Evolutionary conservation across 2,888 invertebrate species (phyloP).

Genomic region (Eilema sororculum): DNA sequence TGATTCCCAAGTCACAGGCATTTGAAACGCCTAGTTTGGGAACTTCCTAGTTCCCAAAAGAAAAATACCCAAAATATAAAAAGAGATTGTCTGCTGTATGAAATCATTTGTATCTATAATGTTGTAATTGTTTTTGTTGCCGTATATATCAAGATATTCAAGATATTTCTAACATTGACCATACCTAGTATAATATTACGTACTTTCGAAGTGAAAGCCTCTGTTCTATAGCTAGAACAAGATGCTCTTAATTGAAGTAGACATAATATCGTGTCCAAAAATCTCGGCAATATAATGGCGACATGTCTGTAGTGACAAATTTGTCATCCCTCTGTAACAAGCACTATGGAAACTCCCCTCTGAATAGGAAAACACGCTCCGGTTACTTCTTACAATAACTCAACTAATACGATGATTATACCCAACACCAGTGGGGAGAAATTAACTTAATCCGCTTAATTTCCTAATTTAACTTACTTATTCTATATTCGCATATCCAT

Average conservation of each 20-base stretch:
- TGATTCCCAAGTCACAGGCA: no score
- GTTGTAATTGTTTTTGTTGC: no score
- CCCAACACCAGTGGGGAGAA: constrained; percentile 14
- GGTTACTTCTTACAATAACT: constrained; percentile 32
- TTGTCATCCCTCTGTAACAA: constrained; percentile 27
- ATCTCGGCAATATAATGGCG: constrained; percentile 13
- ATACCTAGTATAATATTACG: no score
- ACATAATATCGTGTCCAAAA: background rate
- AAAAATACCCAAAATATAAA: no score
- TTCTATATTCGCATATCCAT: no score
- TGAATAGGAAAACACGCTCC: constrained; percentile 28
- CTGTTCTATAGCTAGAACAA: background rate
- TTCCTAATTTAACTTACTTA: constrained; percentile 3
- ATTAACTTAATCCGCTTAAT: constrained; percentile 18
- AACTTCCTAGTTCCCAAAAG: no score
- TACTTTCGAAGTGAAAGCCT: no score
- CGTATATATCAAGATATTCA: no score
- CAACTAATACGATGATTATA: constrained; percentile 27
- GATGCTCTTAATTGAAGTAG: background rate
- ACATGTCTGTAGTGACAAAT: constrained; percentile 3
- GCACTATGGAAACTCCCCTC: constrained; percentile 43
- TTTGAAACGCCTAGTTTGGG: no score
- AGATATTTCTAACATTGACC: no score
- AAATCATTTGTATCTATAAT: no score
- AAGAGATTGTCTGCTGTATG: no score